These are phyloP conservation scores for Terebella lapidaria DNA, from an alignment of 2,888 invertebrate species.

Conservation along the genomic window DNA sequence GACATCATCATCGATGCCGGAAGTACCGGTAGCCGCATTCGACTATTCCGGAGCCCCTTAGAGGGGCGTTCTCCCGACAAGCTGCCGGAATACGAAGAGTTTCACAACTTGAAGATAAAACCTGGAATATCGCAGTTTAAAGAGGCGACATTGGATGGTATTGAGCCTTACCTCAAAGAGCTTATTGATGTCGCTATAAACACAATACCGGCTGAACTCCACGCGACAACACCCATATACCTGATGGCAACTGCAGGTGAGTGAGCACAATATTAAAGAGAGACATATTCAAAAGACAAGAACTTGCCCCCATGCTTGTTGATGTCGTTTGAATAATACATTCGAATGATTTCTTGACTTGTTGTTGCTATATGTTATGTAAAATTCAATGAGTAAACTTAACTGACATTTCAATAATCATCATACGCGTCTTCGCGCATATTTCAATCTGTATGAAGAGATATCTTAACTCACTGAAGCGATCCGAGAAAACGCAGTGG, in stretches of 20 bases:
- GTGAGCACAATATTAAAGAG: neutral
- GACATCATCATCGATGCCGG: neutral
- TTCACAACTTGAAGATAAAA: neutral
- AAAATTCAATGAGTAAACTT: no score
- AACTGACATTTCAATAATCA: no score
- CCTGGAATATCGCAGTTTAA: neutral
- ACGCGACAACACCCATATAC: conserved; percentile 7
- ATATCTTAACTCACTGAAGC: no score
- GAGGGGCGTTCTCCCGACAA: neutral
- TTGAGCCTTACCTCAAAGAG: conserved; percentile 1
- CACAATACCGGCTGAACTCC: conserved; percentile 3
- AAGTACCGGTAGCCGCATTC: neutral
- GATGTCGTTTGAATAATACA: no score
- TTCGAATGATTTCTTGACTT: no score
- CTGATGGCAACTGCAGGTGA: conserved; percentile 19
- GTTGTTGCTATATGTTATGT: no score
- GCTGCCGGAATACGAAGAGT: neutral
- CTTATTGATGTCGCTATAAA: conserved; percentile 5
- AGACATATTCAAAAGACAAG: no score
- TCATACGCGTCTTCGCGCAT: no score
- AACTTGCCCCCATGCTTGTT: no score
- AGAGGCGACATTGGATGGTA: neutral
- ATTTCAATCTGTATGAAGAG: no score
- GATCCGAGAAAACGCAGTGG: no score
- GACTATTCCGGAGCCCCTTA: neutral